phyloP scores from a whole-genome alignment of 2,797 vertebrate genomes.

The Aldrovandia affinis region DNA sequence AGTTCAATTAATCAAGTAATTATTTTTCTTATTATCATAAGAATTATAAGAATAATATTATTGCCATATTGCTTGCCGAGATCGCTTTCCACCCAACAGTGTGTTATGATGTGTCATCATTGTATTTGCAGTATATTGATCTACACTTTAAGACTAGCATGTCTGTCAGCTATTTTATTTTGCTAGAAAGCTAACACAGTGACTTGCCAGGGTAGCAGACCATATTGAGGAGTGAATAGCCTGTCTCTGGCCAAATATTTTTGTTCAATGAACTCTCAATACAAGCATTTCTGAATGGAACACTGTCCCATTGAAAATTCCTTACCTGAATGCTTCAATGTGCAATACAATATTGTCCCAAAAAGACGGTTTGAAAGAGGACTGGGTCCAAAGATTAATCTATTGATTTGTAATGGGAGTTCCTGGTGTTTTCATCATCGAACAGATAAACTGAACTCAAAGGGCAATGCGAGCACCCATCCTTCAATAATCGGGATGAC shows the following conservation, averaged over 20 bases:
- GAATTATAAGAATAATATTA: too few species aligned
- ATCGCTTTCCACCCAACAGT: too few species aligned
- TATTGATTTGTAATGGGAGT: slow-evolving; percentile 21
- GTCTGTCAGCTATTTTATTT: too few species aligned
- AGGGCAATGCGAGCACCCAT: background rate
- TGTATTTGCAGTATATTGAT: too few species aligned
- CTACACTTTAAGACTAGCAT: too few species aligned
- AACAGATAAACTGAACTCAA: slow-evolving; percentile 19
- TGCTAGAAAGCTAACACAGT: too few species aligned
- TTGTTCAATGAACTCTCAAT: background rate
- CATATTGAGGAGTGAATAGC: too few species aligned
- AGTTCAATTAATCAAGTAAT: too few species aligned
- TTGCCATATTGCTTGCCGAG: too few species aligned
- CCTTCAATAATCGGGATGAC: background rate
- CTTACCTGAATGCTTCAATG: background rate
- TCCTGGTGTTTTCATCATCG: slow-evolving; percentile 10
- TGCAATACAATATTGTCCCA: background rate
- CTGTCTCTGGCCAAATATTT: background rate
- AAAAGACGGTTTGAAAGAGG: background rate
- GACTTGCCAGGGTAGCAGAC: too few species aligned
- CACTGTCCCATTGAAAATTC: background rate
- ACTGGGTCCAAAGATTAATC: background rate
- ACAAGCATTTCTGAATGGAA: background rate
- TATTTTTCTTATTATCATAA: too few species aligned
- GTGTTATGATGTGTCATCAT: too few species aligned